phyloP scores from a whole-genome alignment of 2,113 vertebrate species.

The Butorides virescens region DNA sequence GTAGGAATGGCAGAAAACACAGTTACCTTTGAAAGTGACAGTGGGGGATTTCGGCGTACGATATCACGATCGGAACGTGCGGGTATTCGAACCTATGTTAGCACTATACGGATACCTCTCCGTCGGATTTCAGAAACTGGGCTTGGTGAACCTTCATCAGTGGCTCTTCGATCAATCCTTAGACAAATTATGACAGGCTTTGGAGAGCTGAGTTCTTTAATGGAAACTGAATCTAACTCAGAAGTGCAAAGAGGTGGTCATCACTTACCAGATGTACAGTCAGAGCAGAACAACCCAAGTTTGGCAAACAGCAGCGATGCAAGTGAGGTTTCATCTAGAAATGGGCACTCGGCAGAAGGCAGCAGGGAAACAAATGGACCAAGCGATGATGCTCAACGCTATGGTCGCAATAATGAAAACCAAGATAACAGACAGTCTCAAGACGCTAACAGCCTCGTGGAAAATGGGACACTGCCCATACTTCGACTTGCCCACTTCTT shows the following conservation, averaged over 20 bases:
- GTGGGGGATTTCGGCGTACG: constrained; percentile 88
- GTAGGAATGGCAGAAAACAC: constrained; percentile 87
- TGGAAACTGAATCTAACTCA: constrained; percentile 89
- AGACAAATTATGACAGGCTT: constrained; percentile 95
- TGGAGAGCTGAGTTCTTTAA: constrained; percentile 90
- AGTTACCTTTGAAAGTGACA: constrained; percentile 89
- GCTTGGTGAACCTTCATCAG: constrained; percentile 87
- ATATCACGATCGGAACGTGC: constrained; percentile 88
- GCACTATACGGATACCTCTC: constrained; percentile 90
- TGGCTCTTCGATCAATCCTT: constrained; percentile 88
- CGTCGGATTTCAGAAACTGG: constrained; percentile 88
- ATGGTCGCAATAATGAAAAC: not conserved
- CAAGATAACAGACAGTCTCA: constrained; percentile 69
- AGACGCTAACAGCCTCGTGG: constrained; percentile 86
- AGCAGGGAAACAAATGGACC: constrained; percentile 10
- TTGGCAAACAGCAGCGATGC: constrained; percentile 16
- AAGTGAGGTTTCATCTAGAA: constrained; percentile 24
- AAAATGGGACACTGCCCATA: constrained; percentile 88
- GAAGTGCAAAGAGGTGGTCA: constrained; percentile 69
- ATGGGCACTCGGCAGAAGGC: constrained; percentile 35
- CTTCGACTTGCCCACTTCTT: constrained; percentile 92
- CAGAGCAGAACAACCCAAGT: not conserved
- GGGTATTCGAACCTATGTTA: constrained; percentile 90
- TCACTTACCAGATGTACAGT: not conserved
- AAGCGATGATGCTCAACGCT: not conserved